Evolutionary conservation across 2,888 invertebrate species (phyloP), one percentile per base, ranked within the genome.

Genomic region (Troides oblongomaculatus): DNA sequence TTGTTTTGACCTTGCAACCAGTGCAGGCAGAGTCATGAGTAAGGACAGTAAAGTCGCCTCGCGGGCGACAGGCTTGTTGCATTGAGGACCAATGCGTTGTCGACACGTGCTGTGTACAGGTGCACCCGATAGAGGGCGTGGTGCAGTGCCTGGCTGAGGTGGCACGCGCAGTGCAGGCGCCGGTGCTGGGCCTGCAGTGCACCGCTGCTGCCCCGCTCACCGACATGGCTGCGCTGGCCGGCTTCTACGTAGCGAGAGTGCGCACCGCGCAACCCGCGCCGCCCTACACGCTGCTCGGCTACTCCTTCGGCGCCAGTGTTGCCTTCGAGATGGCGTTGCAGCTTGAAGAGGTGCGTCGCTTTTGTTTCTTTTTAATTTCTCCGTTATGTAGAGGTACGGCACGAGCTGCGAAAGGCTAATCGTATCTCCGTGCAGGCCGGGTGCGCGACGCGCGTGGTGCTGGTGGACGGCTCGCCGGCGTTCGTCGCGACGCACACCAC

Each of bases 281-380:
- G 73, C 98, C 99, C 4, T 99, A 97, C 93, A 94, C 95, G 65
- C 91, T 99, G 74, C 95, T 97, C 61, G 99, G 99, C 2, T 99
- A 99, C 90, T 99, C 99, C 0, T 99, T 97, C 88, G 99, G 99
- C 73, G 97, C 98, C 59, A 95, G 96, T 77, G 96, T 99, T 53
- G 98, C 98, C 23, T 97, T 98, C 85, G 99, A 99, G 93, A 99
- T 99, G 95, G 97, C 97, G 39, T 90, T 96, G 50, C 96, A 97
- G 84, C 91, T 99, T 68, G 97, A 98, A 83, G 89, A 93, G 75
- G 90, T 88, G 59, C 66, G 63, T 53, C 1, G 14, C 14, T 53
- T 18, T 8, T n/a, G 18, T 53, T n/a, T 18, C 53, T 53, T n/a
- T 53, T 17, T 6, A 5, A 12, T n/a, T 17, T 14, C 14, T 53